These are phyloP conservation scores for Ambastaia sidthimunki DNA, from an alignment of 2,797 vertebrate species.

Conservation along the genomic window DNA sequence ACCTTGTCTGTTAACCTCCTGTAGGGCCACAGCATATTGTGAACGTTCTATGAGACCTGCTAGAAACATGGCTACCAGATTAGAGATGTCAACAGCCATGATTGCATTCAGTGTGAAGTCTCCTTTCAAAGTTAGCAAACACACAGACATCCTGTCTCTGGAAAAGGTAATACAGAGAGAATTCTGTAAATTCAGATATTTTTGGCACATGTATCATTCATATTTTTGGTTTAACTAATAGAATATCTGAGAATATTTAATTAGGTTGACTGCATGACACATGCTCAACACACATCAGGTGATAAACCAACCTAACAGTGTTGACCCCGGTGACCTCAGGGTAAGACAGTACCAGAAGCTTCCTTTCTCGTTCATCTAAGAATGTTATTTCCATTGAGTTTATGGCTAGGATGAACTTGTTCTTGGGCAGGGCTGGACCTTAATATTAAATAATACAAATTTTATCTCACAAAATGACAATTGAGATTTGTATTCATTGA, in stretches of 20 bases:
- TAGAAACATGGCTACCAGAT: conserved; percentile 88
- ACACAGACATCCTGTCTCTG: conserved; percentile 82
- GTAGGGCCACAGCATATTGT: conserved; percentile 85
- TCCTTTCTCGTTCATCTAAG: conserved; percentile 89
- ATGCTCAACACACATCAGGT: conserved; percentile 6
- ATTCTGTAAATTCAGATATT: neutral
- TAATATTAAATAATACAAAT: conserved; percentile 10
- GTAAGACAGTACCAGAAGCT: conserved; percentile 86
- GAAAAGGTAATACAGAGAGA: neutral
- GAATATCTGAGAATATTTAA: neutral
- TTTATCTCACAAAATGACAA: neutral
- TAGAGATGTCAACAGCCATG: conserved; percentile 79
- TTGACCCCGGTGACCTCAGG: conserved; percentile 88
- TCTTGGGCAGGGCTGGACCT: conserved; percentile 89
- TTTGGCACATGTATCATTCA: neutral
- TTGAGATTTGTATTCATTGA: neutral
- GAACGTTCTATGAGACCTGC: conserved; percentile 89
- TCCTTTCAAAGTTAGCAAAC: conserved; percentile 85
- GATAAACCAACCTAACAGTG: conserved; percentile 77
- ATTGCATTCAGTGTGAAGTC: conserved; percentile 86
- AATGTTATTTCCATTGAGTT: conserved; percentile 93
- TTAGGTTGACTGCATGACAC: neutral
- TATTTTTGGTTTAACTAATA: neutral
- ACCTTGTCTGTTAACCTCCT: conserved; percentile 79
- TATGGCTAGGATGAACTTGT: conserved; percentile 87